Evolutionary conservation across 2,797 vertebrate species (phyloP).

Genomic region (Pseudopleuronectes americanus): DNA sequence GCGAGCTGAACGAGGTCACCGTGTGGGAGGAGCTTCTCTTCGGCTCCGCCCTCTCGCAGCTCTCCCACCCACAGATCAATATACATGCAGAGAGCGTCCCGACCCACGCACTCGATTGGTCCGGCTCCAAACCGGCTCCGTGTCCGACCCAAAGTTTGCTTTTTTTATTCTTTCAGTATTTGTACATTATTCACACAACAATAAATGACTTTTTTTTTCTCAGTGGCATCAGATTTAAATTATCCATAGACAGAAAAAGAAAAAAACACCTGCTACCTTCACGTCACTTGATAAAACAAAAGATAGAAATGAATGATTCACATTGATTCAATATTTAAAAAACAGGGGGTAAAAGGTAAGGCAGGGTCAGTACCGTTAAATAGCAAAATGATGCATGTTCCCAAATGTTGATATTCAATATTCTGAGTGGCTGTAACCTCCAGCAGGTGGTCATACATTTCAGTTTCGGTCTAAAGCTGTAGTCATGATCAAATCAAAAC

Average conservation of each 20-base stretch:
- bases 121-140: constrained; percentile 82
- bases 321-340: constrained; percentile 37
- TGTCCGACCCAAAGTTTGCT: constrained; percentile 74
- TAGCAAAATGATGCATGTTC: constrained; percentile 42
- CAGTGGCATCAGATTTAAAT: constrained; percentile 86
- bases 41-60: constrained; percentile 46
- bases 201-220: constrained; percentile 70
- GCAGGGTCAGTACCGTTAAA: constrained; percentile 75
- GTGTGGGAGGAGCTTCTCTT: constrained; percentile 63
- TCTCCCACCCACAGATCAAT: constrained; percentile 80
- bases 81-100: constrained; percentile 77
- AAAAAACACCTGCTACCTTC: constrained; percentile 83
- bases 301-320: constrained; percentile 58
- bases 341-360: constrained; percentile 43
- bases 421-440: constrained; percentile 29
- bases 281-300: constrained; percentile 64
- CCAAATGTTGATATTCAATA: constrained; percentile 26
- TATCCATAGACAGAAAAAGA: constrained; percentile 73
- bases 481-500: constrained; percentile 14
- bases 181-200: constrained; percentile 88
- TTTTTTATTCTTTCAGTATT: constrained; percentile 78
- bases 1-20: constrained; percentile 48
- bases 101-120: constrained; percentile 57
- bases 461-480: neutral
- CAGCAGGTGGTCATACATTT: constrained; percentile 22